These are phyloP conservation scores for Glossosoma conforme DNA, from an alignment of 1,140 invertebrate species.

Conservation along the genomic window DNA sequence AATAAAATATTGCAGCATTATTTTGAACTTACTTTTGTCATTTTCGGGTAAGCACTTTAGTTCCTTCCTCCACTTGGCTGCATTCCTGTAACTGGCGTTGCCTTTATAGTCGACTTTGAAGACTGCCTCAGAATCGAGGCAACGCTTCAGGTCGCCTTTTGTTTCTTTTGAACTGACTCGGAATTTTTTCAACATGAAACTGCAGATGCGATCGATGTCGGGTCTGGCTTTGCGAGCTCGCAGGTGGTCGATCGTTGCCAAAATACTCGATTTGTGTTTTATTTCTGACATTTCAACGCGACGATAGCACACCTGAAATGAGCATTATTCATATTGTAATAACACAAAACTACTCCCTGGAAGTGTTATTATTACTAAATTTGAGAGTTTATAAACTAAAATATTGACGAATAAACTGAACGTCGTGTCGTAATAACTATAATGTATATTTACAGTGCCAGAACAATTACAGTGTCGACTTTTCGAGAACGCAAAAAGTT, in stretches of 20 bases:
- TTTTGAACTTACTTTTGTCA: slow-evolving; percentile 24
- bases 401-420: not conserved
- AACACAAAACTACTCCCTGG: too few species aligned
- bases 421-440: not conserved
- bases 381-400: not conserved
- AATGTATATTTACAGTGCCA: too few species aligned
- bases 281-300: slow-evolving; percentile 46
- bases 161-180: slow-evolving; percentile 67
- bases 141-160: slow-evolving; percentile 65
- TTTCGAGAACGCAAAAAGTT: too few species aligned
- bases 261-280: slow-evolving; percentile 66
- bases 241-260: slow-evolving; percentile 80
- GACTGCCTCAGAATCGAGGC: slow-evolving; percentile 71
- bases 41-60: slow-evolving; percentile 41
- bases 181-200: slow-evolving; percentile 69
- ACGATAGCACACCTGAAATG: slow-evolving; percentile 8
- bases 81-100: slow-evolving; percentile 77
- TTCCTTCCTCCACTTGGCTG: slow-evolving; percentile 62
- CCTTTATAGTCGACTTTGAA: slow-evolving; percentile 85
- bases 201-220: slow-evolving; percentile 75
- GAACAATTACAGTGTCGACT: too few species aligned
- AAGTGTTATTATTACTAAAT: not conserved
- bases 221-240: slow-evolving; percentile 76
- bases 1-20: too few species aligned
- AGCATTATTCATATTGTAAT: not conserved